Percentiles rank a stretch among this genome's conserved stretches.
These are phyloP conservation scores for Temnothorax rugatulus DNA, from an alignment of 2,888 invertebrate species.

Conservation along the genomic window DNA sequence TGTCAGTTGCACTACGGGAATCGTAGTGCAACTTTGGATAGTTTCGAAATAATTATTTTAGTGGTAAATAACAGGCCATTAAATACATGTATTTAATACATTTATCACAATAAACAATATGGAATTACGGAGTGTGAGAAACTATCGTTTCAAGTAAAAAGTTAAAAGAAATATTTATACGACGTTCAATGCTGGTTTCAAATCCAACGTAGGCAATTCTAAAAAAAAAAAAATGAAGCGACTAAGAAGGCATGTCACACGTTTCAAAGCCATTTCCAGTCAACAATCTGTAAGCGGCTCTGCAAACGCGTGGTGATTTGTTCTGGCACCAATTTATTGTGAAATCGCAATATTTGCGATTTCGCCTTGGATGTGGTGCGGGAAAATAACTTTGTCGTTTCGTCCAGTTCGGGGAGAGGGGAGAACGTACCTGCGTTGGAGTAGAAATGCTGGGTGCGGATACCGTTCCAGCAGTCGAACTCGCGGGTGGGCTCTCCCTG, in stretches of 20 bases:
- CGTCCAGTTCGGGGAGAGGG: not conserved
- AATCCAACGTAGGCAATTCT: not conserved
- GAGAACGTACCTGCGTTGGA: constrained; percentile 80
- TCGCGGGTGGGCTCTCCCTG: constrained; percentile 85
- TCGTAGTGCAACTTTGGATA: too few species aligned
- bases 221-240: not conserved
- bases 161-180: not conserved
- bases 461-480: constrained; percentile 81
- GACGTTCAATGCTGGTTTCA: not conserved
- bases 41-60: too few species aligned
- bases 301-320: constrained; percentile 57
- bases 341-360: constrained; percentile 57
- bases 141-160: too few species aligned
- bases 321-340: constrained; percentile 67
- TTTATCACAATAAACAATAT: too few species aligned
- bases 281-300: constrained; percentile 11
- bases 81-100: too few species aligned
- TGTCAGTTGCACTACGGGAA: too few species aligned
- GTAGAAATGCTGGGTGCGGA: constrained; percentile 84
- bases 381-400: constrained; percentile 2
- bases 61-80: too few species aligned
- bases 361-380: constrained; percentile 53
- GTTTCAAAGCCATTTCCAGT: constrained; percentile 60
- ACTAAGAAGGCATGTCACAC: constrained; percentile 10
- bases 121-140: too few species aligned